phyloP scores from a whole-genome alignment of 2,888 invertebrate species.

The Bombylius major region DNA sequence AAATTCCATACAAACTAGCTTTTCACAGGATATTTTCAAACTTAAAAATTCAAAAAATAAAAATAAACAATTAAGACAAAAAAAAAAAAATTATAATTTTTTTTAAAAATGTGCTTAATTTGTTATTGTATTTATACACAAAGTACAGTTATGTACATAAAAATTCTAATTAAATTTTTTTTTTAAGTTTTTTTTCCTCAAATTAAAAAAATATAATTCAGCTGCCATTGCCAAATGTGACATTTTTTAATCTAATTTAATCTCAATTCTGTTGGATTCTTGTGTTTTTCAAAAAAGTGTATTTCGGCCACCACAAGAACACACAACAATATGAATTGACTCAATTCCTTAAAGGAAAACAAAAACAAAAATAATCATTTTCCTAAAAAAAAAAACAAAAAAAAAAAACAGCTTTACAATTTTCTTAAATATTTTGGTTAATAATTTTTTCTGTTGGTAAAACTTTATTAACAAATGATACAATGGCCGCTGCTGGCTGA shows the following conservation, averaged over 20 bases:
- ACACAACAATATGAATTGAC: no score
- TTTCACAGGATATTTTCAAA: background rate
- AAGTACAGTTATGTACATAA: no score
- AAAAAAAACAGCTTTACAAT: background rate
- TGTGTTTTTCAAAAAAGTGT: background rate
- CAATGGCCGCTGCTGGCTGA: slow-evolving; percentile 89
- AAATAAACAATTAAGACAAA: background rate
- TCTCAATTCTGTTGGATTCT: background rate
- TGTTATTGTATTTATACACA: no score
- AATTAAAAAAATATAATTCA: no score
- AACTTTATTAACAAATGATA: slow-evolving; percentile 40
- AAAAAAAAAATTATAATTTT: background rate
- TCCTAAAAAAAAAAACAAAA: background rate
- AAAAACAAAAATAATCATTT: background rate
- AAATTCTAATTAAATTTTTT: no score
- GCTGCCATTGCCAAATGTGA: no score
- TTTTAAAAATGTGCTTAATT: background rate
- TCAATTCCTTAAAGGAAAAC: background rate
- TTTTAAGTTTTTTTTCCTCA: no score
- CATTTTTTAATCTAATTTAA: no score
- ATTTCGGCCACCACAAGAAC: background rate
- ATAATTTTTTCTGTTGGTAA: slow-evolving; percentile 30
- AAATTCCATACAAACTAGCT: slow-evolving; percentile 4
- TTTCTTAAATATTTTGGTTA: slow-evolving; percentile 8
- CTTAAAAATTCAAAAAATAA: background rate